Conservation (phyloP, 2,797 vertebrate species). For the Triplophysa bombifrons region DNA sequence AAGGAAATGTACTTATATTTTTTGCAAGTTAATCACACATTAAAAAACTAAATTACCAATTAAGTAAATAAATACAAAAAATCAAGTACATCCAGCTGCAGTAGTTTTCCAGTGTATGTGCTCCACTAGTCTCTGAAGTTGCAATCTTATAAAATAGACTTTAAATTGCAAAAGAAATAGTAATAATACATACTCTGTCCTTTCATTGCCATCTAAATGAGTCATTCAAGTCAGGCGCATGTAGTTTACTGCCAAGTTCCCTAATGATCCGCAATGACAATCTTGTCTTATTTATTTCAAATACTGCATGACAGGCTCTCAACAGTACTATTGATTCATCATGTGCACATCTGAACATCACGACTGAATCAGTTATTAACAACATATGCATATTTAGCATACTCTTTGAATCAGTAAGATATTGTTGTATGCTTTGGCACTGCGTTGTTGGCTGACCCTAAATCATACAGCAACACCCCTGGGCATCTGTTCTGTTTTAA, state of each 20-base stretch:
- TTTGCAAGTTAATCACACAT: no score
- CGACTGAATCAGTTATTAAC: conserved; percentile 16
- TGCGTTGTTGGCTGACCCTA: conserved; percentile 61
- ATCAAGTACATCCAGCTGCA: no score
- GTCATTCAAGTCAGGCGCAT: conserved; percentile 29
- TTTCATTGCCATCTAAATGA: conserved; percentile 30
- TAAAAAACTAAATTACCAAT: no score
- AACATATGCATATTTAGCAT: conserved; percentile 25
- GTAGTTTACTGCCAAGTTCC: conserved; percentile 14
- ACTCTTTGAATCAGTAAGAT: conserved; percentile 9
- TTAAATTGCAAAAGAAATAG: no score
- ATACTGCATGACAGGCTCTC: conserved; percentile 16
- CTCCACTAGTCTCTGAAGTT: no score
- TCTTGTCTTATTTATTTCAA: conserved; percentile 33
- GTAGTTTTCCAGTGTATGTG: no score
- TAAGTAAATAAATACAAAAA: no score
- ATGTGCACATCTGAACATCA: conserved; percentile 28
- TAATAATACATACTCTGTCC: background rate
- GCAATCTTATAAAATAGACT: no score
- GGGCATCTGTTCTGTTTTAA: conserved; percentile 77
- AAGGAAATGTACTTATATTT: no score
- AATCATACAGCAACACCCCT: conserved; percentile 55
- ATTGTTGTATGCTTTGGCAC: conserved; percentile 8
- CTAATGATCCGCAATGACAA: conserved; percentile 36
- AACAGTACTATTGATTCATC: background rate